Conservation (phyloP, 2,888 invertebrate species). For the Callinectes sapidus region DNA sequence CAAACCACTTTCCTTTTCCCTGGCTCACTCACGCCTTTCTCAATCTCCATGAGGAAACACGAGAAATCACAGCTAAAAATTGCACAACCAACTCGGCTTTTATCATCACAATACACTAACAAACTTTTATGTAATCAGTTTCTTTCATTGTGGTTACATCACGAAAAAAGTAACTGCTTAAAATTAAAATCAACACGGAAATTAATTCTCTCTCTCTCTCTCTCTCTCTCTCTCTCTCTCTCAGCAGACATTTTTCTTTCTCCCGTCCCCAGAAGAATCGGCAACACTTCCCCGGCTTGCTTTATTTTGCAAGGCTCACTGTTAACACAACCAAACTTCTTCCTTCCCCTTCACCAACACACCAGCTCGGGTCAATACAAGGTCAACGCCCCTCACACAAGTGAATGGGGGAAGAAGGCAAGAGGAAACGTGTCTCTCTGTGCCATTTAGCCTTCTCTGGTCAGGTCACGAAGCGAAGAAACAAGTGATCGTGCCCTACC, state of each 20-base stretch:
- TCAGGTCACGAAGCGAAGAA: background rate
- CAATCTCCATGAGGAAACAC: background rate
- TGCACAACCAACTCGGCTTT: background rate
- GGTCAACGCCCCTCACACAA: background rate
- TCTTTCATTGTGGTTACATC: background rate
- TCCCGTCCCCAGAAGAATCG: background rate
- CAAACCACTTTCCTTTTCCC: background rate
- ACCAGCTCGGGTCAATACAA: constrained; percentile 32
- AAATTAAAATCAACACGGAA: too few relatives aligned
- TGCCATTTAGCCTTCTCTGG: background rate
- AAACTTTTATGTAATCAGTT: too few relatives aligned
- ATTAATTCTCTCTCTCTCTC: constrained; percentile 13
- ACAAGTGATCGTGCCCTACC: background rate
- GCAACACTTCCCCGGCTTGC: background rate
- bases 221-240: constrained; percentile 23
- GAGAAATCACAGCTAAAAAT: background rate
- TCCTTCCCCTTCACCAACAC: constrained; percentile 5
- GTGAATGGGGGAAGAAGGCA: background rate
- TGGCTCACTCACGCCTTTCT: background rate
- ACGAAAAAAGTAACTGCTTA: background rate
- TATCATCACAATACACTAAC: background rate
- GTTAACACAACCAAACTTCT: background rate
- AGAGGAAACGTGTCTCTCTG: background rate
- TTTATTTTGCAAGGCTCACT: background rate
- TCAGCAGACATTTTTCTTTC: background rate